Conservation (phyloP, 2,888 invertebrate genomes). For the Ferrisia virgata region DNA sequence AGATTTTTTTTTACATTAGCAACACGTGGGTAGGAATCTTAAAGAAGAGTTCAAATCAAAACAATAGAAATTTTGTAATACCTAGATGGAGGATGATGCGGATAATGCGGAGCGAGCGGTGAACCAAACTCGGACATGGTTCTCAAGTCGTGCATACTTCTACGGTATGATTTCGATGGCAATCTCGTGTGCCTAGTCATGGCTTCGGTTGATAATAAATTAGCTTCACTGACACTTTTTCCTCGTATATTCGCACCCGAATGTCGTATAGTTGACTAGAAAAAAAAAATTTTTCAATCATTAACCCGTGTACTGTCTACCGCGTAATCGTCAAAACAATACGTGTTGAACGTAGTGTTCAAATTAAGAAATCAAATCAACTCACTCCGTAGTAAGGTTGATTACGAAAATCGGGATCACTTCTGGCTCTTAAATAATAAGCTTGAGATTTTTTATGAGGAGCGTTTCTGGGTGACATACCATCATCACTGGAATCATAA, state of each 20-base stretch:
- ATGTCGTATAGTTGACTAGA: conserved; percentile 51
- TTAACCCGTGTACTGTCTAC: too few species aligned
- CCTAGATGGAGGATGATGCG: conserved; percentile 47
- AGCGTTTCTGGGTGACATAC: conserved; percentile 46
- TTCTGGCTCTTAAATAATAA: conserved; percentile 60
- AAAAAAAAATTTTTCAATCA: neutral
- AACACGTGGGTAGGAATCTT: neutral
- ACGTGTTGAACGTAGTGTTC: too few species aligned
- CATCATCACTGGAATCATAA: conserved; percentile 81
- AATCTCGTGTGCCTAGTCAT: conserved; percentile 48
- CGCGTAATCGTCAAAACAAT: too few species aligned
- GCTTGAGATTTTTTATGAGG: conserved; percentile 47
- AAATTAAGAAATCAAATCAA: neutral
- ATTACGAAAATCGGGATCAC: conserved; percentile 77
- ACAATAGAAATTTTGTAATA: conserved; percentile 18
- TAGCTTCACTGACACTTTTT: conserved; percentile 83
- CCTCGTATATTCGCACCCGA: conserved; percentile 53
- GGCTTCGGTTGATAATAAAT: conserved; percentile 60
- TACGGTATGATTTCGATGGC: conserved; percentile 50
- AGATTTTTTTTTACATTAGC: neutral
- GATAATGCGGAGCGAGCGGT: conserved; percentile 43
- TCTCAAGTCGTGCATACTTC: conserved; percentile 52
- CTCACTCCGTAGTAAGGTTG: conserved; percentile 49
- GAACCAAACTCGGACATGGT: conserved; percentile 48
- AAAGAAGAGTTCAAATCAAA: neutral